Evolutionary conservation across 2,797 vertebrate genomes (phyloP), one percentile per base, ranked within the genome.

Genomic region (Acanthurus leucopareius): DNA sequence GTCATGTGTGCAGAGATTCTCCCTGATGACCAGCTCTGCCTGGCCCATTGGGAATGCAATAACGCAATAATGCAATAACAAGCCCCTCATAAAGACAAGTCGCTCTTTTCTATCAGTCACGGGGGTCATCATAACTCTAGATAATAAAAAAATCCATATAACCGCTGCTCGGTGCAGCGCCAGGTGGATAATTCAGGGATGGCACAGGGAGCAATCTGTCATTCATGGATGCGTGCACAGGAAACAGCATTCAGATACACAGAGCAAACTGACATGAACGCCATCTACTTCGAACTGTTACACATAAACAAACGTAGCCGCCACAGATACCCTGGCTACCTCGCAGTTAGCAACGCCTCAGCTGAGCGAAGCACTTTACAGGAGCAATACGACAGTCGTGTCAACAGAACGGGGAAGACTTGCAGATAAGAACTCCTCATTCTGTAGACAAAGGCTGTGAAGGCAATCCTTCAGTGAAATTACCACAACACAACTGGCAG

Each of bases 1-100:
- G 80, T 83, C 91, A 92, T 92, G 91, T 92, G 88, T 89, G 85
- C 76, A 80, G 79, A 89, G 83, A 89, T 89, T 87, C 77, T 79
- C 81, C 72, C 76, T n/a, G 79, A 90, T 89, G 82, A 80, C 80
- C 75, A n/a, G 80, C 86, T 77, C 74, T 75, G 83, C 73, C 83
- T 2, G 40, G 73, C 77, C 63, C 80, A 82, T 73, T 57, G 83
- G 80, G 86, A 93, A 92, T 89, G 88, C 84, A 94, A 40, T 40
- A 40, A 40, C 10, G 40, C 40, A 40, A 40, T 40, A 93, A 92
- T 89, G 88, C 84, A 94, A 91, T 92, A 94, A 93, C 80, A 86
- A 84, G 71, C 74, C 66, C 72, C 79, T 92, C 89, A 91, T 90
- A 90, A 91, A 91, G 85, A 85, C 45, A 0, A 79, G 80, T 73